A percentile compares a stretch with the other conserved stretches of the same genome.
Evolutionary conservation across 2,113 vertebrate species (phyloP).

Genomic region (Archocentrus centrarchus): DNA sequence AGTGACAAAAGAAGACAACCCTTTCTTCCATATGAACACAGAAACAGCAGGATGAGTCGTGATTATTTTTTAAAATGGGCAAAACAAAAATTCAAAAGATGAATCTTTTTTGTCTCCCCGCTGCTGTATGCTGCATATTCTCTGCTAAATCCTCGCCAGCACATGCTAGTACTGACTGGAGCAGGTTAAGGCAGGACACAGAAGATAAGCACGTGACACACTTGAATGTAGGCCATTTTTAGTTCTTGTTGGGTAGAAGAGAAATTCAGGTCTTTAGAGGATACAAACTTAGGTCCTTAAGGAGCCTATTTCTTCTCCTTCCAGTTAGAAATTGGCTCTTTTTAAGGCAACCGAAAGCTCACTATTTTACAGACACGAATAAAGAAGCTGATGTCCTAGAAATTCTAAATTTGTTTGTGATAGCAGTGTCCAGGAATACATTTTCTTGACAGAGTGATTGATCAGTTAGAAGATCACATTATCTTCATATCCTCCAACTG

Average conservation of each 20-base stretch:
- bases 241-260: slow-evolving; percentile 41
- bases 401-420: slow-evolving; percentile 16
- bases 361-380: slow-evolving; percentile 10
- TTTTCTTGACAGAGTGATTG: slow-evolving; percentile 29
- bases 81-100: slow-evolving; percentile 39
- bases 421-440: background rate
- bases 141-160: slow-evolving; percentile 23
- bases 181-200: slow-evolving; percentile 61
- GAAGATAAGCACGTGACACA: slow-evolving; percentile 56
- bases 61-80: slow-evolving; percentile 1
- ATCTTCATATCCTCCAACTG: slow-evolving; percentile 57
- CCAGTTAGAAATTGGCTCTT: slow-evolving; percentile 20
- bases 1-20: slow-evolving; percentile 50
- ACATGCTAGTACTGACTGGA: slow-evolving; percentile 28
- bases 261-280: slow-evolving; percentile 56
- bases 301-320: slow-evolving; percentile 35
- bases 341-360: slow-evolving; percentile 30
- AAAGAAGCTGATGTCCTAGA: slow-evolving; percentile 25
- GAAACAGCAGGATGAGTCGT: slow-evolving; percentile 39
- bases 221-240: slow-evolving; percentile 61
- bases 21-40: slow-evolving; percentile 33
- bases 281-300: slow-evolving; percentile 53
- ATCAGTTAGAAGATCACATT: slow-evolving; percentile 54
- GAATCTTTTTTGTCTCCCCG: slow-evolving; percentile 42
- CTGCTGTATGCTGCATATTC: slow-evolving; percentile 15